Percentiles rank a stretch among this genome's conserved stretches.
Evolutionary conservation across 2,888 invertebrate genomes (phyloP).

Genomic region (Agonopterix heracliana): DNA sequence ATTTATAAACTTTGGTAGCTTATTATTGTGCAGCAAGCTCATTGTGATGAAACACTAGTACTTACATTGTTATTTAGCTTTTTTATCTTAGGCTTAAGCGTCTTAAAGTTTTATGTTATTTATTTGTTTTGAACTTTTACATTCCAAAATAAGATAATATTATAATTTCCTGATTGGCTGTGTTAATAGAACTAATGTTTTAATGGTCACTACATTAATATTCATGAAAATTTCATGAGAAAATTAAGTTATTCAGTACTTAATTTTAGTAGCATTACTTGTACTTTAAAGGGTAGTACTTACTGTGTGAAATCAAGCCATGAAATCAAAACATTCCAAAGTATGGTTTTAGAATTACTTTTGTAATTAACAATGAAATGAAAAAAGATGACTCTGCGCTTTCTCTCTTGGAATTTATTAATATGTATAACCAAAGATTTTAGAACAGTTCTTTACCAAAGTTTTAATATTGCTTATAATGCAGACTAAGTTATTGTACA

Average conservation of each 20-base stretch:
- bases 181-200: constrained; percentile 1
- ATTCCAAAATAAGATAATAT: constrained; percentile 60
- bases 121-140: constrained; percentile 47
- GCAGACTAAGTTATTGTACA: too few species aligned
- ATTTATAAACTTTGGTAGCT: constrained; percentile 23
- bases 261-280: not conserved
- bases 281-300: constrained; percentile 4
- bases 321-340: not conserved
- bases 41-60: constrained; percentile 68
- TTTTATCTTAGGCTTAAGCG: constrained; percentile 61
- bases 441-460: constrained; percentile 36
- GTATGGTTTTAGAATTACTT: not conserved
- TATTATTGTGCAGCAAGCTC: constrained; percentile 55
- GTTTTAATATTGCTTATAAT: not conserved
- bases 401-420: not conserved
- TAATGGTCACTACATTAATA: too few species aligned
- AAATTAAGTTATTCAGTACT: not conserved
- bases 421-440: constrained; percentile 43
- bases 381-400: not conserved
- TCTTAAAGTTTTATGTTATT: constrained; percentile 28
- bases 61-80: constrained; percentile 58
- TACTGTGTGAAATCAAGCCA: not conserved
- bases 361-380: not conserved
- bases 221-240: too few species aligned
- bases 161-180: constrained; percentile 9